Evolutionary conservation across 2,888 invertebrate genomes (phyloP).

Genomic region (Clitarchus hookeri): DNA sequence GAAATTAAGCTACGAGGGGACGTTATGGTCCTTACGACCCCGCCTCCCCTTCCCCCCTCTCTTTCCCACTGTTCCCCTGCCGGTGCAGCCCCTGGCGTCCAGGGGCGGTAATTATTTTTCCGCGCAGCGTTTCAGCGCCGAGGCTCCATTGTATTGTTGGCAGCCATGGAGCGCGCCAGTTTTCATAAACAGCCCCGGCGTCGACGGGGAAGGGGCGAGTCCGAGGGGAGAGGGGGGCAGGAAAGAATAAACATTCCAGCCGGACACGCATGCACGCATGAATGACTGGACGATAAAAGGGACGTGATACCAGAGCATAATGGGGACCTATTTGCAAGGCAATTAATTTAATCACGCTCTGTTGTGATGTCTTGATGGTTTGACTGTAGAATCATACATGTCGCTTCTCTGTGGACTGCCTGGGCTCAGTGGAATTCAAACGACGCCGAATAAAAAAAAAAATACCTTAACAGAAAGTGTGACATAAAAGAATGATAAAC

Average conservation of each 20-base stretch:
- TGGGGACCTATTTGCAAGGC: conserved; percentile 35
- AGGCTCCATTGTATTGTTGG: not conserved
- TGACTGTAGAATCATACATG: not conserved
- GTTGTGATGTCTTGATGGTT: not conserved
- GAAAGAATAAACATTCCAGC: not conserved
- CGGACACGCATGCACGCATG: conserved; percentile 17
- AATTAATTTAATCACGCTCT: conserved; percentile 36
- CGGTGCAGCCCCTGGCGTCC: not conserved
- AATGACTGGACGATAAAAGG: conserved; percentile 23
- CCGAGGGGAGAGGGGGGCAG: not conserved
- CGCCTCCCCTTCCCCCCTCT: not conserved
- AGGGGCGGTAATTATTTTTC: not conserved
- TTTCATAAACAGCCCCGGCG: too few relatives aligned
- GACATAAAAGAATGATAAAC: too few relatives aligned
- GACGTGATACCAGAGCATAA: conserved; percentile 32
- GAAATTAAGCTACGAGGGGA: conserved; percentile 22
- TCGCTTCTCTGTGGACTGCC: not conserved
- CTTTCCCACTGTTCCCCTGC: not conserved
- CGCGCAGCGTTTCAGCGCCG: too few relatives aligned
- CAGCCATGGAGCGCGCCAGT: too few relatives aligned
- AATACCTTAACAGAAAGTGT: too few relatives aligned
- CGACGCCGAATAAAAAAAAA: too few relatives aligned
- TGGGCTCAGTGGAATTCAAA: too few relatives aligned
- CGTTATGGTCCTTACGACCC: not conserved
- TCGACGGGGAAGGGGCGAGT: too few relatives aligned